Percentiles rank a stretch among this genome's conserved stretches.
Evolutionary conservation across 1,140 invertebrate species (phyloP).

Genomic region (Drosophila novamexicana): DNA sequence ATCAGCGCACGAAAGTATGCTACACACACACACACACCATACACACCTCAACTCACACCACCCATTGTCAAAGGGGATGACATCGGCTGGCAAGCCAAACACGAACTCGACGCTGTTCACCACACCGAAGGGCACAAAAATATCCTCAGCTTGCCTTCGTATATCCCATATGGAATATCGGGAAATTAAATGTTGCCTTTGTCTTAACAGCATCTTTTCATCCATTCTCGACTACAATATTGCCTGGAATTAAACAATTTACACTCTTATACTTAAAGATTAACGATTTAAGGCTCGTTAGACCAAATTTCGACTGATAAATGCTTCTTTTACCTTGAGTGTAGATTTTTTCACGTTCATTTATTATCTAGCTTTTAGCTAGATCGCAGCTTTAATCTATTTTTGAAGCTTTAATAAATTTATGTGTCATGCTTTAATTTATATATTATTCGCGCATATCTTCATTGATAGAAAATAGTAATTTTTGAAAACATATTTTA

Average conservation of each 20-base stretch:
- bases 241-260: not conserved
- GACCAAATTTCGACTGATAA: too few relatives aligned
- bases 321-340: too few relatives aligned
- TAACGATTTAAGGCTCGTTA: too few relatives aligned
- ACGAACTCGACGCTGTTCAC: slow-evolving; percentile 39
- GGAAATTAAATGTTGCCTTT: slow-evolving; percentile 19
- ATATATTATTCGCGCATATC: too few relatives aligned
- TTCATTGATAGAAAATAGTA: too few relatives aligned
- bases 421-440: too few relatives aligned
- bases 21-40: slow-evolving; percentile 51
- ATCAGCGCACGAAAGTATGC: slow-evolving; percentile 76
- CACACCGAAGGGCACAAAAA: slow-evolving; percentile 38
- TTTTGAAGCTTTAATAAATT: too few relatives aligned
- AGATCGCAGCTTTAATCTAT: too few relatives aligned
- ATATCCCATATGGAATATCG: slow-evolving; percentile 16
- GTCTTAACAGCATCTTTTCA: not conserved
- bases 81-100: slow-evolving; percentile 44
- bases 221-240: slow-evolving; percentile 4
- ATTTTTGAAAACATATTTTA: too few relatives aligned
- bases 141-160: slow-evolving; percentile 11
- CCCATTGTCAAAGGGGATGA: not conserved
- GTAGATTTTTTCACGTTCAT: too few relatives aligned
- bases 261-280: too few relatives aligned
- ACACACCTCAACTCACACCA: slow-evolving; percentile 44
- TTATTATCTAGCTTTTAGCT: too few relatives aligned